Base-by-base conservation (phyloP, 1,140 invertebrate species). In the Formica selysi region DNA sequence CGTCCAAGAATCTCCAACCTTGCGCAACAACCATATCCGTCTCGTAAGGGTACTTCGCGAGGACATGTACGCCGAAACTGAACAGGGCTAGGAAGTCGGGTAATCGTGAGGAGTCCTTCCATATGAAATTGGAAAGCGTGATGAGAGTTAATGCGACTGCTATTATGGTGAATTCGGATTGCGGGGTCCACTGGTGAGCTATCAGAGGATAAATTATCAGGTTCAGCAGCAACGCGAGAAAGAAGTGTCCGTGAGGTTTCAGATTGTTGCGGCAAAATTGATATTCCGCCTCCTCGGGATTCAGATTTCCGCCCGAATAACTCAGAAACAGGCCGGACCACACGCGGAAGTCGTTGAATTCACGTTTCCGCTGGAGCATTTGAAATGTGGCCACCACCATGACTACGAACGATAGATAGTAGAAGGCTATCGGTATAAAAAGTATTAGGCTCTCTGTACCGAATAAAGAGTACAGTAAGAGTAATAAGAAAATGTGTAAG, bases 31-130 rank as follows among this genome's bases (percentile, higher is more conserved):
- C 97, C 0, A 97, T 96, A 83, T 98, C 97, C 80, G 97, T 97
- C 90, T 98, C 97, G 86, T 98, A 98, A 0, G 97, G 97, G 95
- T 98, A 98, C 92, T 98, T 98, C 0, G 97, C 97, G 1, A 98
- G 94, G 0, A 98, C 97, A 90, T 98, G 97, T 0, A 98, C 96
- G 3, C 96, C 96, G 91, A 98, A 98, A 8, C 98, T 98, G 4
- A 98, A 95, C 0, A 98, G 94, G 0, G 97, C 96, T 5, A 98
- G 92, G 10, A 97, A 95, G 91, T 98, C 98, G 0, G 97, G 96
- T 68, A 96, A 95, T n/a, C 94, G 95, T 0, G 95, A 94, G 0
- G 94, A 93, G 41, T 96, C 95, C 26, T 95, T 96, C 79, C 96
- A 96, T 91, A 96, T 96, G 81, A 98, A 98, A 4, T 97, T 97